These are phyloP conservation scores for Drosophila melanosoma DNA, from an alignment of 2,888 invertebrate species.

Conservation along the genomic window DNA sequence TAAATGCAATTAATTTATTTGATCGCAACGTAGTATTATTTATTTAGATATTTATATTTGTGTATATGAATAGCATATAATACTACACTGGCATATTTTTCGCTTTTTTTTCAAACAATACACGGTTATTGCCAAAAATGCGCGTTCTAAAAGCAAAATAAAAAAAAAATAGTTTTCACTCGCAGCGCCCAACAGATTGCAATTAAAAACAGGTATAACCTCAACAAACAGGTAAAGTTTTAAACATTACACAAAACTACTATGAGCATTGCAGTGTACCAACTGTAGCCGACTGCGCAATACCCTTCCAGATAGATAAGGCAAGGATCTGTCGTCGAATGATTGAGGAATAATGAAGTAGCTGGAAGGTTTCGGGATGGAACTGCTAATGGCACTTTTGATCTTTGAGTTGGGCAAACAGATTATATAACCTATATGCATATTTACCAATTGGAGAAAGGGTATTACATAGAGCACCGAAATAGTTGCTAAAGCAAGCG, in stretches of 20 bases:
- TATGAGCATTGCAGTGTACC: background rate
- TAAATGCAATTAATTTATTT: background rate
- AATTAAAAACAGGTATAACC: conserved; percentile 39
- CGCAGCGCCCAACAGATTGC: conserved; percentile 26
- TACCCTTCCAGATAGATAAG: background rate
- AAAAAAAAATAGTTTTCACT: background rate
- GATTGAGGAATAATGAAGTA: background rate
- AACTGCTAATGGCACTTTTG: background rate
- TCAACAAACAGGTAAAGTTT: conserved; percentile 38
- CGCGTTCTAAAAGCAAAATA: background rate
- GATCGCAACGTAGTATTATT: background rate
- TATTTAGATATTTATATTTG: no score
- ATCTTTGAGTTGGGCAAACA: background rate
- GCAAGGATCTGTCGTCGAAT: background rate
- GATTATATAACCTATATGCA: background rate
- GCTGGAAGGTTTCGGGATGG: background rate
- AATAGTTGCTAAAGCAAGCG: background rate
- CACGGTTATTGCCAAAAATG: conserved; percentile 4
- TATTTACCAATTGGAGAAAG: background rate
- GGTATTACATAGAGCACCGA: background rate
- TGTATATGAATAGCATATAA: background rate
- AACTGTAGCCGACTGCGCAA: background rate
- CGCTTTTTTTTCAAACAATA: conserved; percentile 2
- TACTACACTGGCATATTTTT: background rate
- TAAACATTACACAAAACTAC: conserved; percentile 30